Evolutionary conservation across 2,113 vertebrate species (phyloP).

Genomic region (Neotragus moschatus): DNA sequence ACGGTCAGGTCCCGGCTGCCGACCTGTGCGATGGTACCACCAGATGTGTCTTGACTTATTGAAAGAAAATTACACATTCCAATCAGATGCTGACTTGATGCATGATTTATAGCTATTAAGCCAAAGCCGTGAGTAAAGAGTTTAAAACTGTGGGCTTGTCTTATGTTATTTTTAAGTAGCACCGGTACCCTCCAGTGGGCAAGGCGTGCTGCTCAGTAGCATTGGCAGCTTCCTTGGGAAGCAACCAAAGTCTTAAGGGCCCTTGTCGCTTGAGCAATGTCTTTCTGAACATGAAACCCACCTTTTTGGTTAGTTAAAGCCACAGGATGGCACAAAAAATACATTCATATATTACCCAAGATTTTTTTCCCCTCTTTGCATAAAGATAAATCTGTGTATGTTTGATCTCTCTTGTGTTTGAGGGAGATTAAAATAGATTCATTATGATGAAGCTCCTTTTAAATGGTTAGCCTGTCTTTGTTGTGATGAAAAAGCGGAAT

Average conservation of each 20-base stretch:
- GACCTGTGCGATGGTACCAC: rapidly evolving
- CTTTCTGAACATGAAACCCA: slow-evolving; percentile 52
- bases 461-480: slow-evolving; percentile 55
- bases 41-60: not conserved
- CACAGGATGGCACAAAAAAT: slow-evolving; percentile 33
- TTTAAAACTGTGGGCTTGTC: slow-evolving; percentile 32
- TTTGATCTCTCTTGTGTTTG: slow-evolving; percentile 74
- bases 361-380: slow-evolving; percentile 61
- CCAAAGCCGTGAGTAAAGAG: slow-evolving; percentile 31
- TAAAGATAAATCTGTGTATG: slow-evolving; percentile 61
- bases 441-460: slow-evolving; percentile 73
- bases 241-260: slow-evolving; percentile 34
- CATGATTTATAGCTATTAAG: slow-evolving; percentile 44
- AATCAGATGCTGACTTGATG: slow-evolving; percentile 5
- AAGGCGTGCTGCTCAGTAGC: not conserved
- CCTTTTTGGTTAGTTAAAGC: slow-evolving; percentile 63
- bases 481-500: slow-evolving; percentile 58
- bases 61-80: slow-evolving; percentile 39
- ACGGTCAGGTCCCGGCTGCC: not conserved
- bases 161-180: slow-evolving; percentile 44
- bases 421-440: slow-evolving; percentile 75
- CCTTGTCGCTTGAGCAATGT: slow-evolving; percentile 31
- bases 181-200: not conserved
- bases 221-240: slow-evolving; percentile 43
- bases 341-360: slow-evolving; percentile 47